Conservation (phyloP, 2,113 vertebrate species). For the Spilogale gracilis region DNA sequence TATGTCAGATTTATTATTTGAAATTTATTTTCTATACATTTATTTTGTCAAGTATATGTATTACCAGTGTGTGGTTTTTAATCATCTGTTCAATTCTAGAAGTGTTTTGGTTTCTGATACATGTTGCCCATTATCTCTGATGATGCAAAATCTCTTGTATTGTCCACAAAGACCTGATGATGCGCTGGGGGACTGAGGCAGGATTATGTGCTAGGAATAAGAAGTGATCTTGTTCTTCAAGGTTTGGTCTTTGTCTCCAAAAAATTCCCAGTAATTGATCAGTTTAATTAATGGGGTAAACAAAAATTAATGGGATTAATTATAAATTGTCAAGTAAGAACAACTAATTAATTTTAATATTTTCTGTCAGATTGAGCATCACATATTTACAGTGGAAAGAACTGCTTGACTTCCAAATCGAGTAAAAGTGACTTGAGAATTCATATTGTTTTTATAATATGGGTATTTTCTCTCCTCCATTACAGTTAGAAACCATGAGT, state of each 20-base stretch:
- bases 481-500: not conserved
- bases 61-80: not conserved
- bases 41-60: not conserved
- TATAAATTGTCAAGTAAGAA: not conserved
- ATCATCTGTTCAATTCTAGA: conserved; percentile 17
- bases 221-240: not conserved
- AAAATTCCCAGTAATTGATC: conserved; percentile 6
- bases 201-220: not conserved
- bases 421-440: conserved; percentile 29
- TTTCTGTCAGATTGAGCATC: not conserved
- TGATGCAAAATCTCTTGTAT: not conserved
- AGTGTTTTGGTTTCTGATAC: conserved; percentile 12
- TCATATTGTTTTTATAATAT: not conserved
- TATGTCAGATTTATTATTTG: not conserved
- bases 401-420: not conserved
- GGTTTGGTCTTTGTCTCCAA: not conserved
- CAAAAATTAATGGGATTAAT: conserved; percentile 38
- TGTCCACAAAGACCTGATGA: not conserved
- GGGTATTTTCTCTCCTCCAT: not conserved
- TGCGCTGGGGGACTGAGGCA: not conserved
- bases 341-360: conserved; percentile 43
- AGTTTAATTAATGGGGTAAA: not conserved
- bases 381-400: not conserved
- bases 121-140: not conserved
- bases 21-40: not conserved